Evolutionary conservation across 2,113 vertebrate species (phyloP).

Genomic region (Aepyceros melampus): DNA sequence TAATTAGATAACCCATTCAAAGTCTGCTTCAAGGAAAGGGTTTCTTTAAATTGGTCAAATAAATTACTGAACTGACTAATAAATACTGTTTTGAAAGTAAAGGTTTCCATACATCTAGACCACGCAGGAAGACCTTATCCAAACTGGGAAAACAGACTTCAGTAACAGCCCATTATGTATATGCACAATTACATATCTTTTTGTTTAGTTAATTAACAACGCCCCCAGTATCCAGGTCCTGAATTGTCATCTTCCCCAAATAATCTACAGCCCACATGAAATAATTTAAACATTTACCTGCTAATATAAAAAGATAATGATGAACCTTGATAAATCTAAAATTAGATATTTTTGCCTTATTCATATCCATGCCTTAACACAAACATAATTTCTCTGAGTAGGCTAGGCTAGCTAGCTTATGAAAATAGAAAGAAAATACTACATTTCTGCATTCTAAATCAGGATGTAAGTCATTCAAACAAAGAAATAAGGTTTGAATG

Average conservation of each 20-base stretch:
- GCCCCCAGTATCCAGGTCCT: neutral
- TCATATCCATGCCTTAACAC: neutral
- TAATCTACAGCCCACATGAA: conserved; percentile 16
- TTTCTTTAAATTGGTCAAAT: neutral
- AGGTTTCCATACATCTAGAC: neutral
- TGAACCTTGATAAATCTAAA: conserved; percentile 18
- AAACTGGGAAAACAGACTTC: neutral
- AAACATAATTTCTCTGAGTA: conserved; percentile 21
- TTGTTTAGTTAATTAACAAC: neutral
- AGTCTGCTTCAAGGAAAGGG: neutral
- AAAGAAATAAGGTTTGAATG: neutral
- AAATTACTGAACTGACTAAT: neutral
- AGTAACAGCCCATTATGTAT: neutral
- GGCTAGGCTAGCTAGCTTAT: neutral
- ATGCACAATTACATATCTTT: neutral
- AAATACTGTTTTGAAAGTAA: neutral
- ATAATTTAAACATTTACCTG: neutral
- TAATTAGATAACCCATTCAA: neutral
- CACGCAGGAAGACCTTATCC: neutral
- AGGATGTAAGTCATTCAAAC: neutral
- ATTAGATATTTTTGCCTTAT: conserved; percentile 6
- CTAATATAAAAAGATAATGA: conserved; percentile 12
- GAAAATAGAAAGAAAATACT: neutral
- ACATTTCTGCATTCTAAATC: neutral
- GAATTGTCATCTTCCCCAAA: neutral